Evolutionary conservation across 1,140 invertebrate species (phyloP).

Genomic region (Portunus trituberculatus): DNA sequence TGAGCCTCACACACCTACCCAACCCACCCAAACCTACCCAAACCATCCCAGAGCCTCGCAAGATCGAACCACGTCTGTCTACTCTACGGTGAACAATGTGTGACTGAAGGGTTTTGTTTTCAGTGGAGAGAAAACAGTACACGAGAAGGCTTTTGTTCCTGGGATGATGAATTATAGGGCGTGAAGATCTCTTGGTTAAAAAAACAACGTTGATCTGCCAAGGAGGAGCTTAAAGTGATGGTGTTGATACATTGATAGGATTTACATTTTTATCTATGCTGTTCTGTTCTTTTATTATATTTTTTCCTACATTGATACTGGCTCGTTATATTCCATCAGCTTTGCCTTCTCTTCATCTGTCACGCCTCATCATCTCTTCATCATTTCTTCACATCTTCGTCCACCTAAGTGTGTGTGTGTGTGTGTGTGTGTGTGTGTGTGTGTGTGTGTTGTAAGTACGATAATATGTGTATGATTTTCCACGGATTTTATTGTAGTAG

Average conservation of each 20-base stretch:
- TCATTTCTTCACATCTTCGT: background rate
- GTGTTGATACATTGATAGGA: no score
- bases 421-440: slow-evolving; percentile 20
- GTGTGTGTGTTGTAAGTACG: background rate
- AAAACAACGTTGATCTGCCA: background rate
- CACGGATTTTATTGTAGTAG: background rate
- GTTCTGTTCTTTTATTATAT: no score
- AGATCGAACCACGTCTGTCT: background rate
- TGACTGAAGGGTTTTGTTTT: background rate
- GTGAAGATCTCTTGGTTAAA: background rate
- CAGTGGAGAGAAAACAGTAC: background rate
- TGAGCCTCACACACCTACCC: no score
- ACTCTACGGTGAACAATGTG: background rate
- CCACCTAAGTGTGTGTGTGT: background rate
- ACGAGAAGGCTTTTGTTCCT: background rate
- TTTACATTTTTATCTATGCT: no score
- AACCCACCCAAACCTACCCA: no score
- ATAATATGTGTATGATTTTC: background rate
- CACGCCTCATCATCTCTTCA: no score
- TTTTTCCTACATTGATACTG: no score
- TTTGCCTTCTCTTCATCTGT: no score
- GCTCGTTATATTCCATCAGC: no score
- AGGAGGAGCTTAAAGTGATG: background rate
- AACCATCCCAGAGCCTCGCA: background rate
- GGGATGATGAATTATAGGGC: background rate